A percentile compares a stretch with the other conserved stretches of the same genome.
Conservation (phyloP, 2,113 vertebrate species). For the Aythya baeri region DNA sequence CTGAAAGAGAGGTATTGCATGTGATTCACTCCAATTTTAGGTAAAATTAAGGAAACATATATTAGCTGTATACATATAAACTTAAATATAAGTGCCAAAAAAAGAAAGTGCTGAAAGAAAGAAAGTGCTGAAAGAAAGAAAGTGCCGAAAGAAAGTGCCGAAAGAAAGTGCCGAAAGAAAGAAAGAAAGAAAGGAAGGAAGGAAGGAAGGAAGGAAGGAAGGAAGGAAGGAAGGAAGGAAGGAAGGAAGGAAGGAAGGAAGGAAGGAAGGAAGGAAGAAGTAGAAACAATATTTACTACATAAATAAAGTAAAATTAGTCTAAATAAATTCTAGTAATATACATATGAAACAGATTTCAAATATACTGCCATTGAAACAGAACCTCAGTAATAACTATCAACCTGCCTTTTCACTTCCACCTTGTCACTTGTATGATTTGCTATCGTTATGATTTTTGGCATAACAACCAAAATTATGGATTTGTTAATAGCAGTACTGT, state of each 20-base stretch:
- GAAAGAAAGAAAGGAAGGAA: too few species aligned
- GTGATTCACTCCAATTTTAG: not conserved
- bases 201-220: too few species aligned
- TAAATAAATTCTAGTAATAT: not conserved
- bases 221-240: too few species aligned
- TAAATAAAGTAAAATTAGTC: not conserved
- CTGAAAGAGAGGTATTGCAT: not conserved
- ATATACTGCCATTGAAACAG: not conserved
- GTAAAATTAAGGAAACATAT: not conserved
- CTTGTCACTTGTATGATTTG: not conserved
- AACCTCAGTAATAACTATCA: not conserved
- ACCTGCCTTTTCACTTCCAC: not conserved
- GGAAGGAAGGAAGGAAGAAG: not conserved
- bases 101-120: not conserved
- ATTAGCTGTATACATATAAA: not conserved
- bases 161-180: too few species aligned
- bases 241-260: too few species aligned
- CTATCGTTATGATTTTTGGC: not conserved
- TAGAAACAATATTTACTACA: not conserved
- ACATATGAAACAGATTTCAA: not conserved
- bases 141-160: too few species aligned
- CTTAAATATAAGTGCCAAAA: not conserved
- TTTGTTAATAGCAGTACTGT: not conserved
- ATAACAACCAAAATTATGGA: not conserved
- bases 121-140: too few species aligned